A percentile compares a stretch with the other conserved stretches of the same genome.
phyloP scores from a whole-genome alignment of 2,888 invertebrate genomes.

The Antitype chi region DNA sequence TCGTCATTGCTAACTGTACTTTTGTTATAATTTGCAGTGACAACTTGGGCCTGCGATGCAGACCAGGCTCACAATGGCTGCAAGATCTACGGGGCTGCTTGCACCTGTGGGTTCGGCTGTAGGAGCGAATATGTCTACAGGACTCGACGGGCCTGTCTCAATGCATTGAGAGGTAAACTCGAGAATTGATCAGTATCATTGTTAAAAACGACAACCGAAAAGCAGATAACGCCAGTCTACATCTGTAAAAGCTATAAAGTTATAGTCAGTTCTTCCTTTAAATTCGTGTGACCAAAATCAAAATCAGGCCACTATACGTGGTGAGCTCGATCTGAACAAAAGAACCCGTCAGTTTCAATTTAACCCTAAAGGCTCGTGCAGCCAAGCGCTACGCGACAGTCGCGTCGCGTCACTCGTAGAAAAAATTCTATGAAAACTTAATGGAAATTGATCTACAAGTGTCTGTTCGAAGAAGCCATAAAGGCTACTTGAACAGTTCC shows the following conservation, averaged over 20 bases:
- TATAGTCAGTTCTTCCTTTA: not conserved
- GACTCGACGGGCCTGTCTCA: constrained; percentile 91
- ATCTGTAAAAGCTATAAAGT: not conserved
- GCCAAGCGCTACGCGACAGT: no score
- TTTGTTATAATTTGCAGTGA: constrained; percentile 69
- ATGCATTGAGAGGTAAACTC: constrained; percentile 91
- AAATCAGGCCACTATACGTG: not conserved
- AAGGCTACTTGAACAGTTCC: not conserved
- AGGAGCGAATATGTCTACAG: constrained; percentile 92
- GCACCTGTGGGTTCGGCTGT: constrained; percentile 93
- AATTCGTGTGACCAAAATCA: not conserved
- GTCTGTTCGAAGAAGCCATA: not conserved
- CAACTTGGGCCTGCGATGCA: constrained; percentile 87
- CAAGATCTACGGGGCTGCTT: constrained; percentile 91
- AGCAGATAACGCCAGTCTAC: not conserved
- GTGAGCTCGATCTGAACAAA: not conserved
- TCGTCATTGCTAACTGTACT: not conserved
- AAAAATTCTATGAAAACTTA: no score
- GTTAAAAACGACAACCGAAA: not conserved
- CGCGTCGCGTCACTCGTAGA: no score
- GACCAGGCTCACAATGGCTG: constrained; percentile 92
- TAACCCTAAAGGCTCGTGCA: not conserved
- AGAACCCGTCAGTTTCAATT: not conserved
- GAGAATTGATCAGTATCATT: not conserved
- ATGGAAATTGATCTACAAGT: no score